Evolutionary conservation across 37 sponge, comb jelly and placozoan species (phyloP), one percentile per base, ranked within the genome.

Genomic region (Petrosia ficiformis): DNA sequence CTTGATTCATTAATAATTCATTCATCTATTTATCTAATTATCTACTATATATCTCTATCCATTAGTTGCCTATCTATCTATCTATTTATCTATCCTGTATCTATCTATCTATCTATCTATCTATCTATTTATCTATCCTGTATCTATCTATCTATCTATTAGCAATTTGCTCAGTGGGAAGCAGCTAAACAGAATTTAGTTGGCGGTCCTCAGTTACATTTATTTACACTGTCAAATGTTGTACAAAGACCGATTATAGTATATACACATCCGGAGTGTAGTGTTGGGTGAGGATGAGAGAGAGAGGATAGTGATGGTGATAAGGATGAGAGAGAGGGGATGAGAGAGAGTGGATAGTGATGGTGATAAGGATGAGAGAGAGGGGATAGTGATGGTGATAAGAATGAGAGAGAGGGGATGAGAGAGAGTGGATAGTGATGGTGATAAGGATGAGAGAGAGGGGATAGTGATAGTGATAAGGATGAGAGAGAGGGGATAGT

Each of bases 81-180:
- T 8, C 63, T n/a, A 22, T 29, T 26, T 61, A 5, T 61, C 54
- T 61, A n/a, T 61, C 63, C 28, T 61, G 5, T 61, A 16, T 61
- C 63, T 61, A 6, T 61, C 63, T 61, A 5, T 8, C 26, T 8
- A 6, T 61, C 25, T 22, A 6, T 61, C 52, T 43, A 2, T 71
- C 30, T 60, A 35, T 75, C 54, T 33, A 26, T 74, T n/a, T 57
- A 35, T 52, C 39, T 56, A n/a, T 74, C 59, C 30, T 77, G 4
- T 39, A 60, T 77, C 39, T 65, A 11, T 59, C 39, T 75, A 39
- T 75, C 30, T 75, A 24, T 61, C n/a, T 75, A 31, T 3, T 42
- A 83, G 84, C 77, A 57, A 42, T 76, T 83, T 71, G 75, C 84
- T 28, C 80, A 77, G 41, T 87, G 88, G 88, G 88, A 87, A 63